These are phyloP conservation scores for Eupleurogrammus muticus DNA, from an alignment of 2,797 vertebrate species.

Conservation along the genomic window DNA sequence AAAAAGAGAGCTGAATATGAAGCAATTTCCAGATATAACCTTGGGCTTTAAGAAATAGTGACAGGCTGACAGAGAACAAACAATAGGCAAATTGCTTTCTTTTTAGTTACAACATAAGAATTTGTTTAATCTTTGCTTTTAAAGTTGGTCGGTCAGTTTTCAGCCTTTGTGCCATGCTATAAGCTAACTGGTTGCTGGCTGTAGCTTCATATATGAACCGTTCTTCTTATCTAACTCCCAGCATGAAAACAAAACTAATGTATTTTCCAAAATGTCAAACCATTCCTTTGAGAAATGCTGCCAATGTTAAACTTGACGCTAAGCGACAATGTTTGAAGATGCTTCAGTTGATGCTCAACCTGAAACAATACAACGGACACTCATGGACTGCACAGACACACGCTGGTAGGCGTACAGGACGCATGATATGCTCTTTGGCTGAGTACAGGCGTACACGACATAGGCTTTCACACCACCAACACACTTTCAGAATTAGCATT, in stretches of 20 bases:
- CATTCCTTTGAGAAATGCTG: slow-evolving; percentile 7
- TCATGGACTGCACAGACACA: slow-evolving; percentile 48
- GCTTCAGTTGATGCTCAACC: slow-evolving; percentile 14
- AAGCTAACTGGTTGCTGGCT: neutral
- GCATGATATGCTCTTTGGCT: slow-evolving; percentile 76
- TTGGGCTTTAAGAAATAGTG: neutral
- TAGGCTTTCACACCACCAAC: slow-evolving; percentile 37
- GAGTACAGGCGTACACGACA: slow-evolving; percentile 61
- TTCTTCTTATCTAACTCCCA: neutral
- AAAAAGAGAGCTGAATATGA: neutral
- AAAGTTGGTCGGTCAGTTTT: neutral
- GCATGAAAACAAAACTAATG: neutral
- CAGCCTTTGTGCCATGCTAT: slow-evolving; percentile 9
- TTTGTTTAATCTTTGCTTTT: slow-evolving; percentile 8
- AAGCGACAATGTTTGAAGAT: slow-evolving; percentile 10
- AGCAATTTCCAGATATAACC: neutral
- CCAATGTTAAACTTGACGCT: slow-evolving; percentile 27
- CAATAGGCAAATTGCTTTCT: neutral
- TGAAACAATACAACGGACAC: slow-evolving; percentile 22
- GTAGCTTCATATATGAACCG: neutral
- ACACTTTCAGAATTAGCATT: slow-evolving; percentile 45
- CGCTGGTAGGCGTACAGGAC: slow-evolving; percentile 35
- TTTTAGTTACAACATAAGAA: neutral
- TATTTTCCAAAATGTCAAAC: slow-evolving; percentile 14
- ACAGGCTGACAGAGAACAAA: neutral